Evolutionary conservation across 2,797 vertebrate species (phyloP).

Genomic region (Aphelocoma californica): DNA sequence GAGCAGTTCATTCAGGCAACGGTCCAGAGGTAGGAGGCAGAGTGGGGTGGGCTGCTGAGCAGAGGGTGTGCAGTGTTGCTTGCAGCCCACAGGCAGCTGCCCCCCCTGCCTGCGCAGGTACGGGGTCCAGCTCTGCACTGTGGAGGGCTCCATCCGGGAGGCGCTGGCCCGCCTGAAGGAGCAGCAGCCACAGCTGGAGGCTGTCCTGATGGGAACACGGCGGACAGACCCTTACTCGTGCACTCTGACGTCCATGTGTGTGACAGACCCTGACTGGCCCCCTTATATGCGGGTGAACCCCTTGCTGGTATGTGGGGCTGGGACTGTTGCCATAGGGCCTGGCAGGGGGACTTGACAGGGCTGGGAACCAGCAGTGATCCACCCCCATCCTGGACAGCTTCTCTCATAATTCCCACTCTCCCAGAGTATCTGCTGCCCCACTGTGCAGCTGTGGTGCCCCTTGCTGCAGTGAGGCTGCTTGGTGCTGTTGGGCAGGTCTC

Average conservation of each 20-base stretch:
- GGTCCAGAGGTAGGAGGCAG: conserved; percentile 77
- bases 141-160: conserved; percentile 87
- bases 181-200: conserved; percentile 82
- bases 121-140: conserved; percentile 80
- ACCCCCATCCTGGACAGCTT: not conserved
- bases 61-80: rapidly evolving
- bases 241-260: conserved; percentile 82
- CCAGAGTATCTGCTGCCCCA: not conserved
- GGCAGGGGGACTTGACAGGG: rapidly evolving
- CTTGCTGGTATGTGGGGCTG: conserved; percentile 79
- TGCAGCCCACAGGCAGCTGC: not conserved
- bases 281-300: conserved; percentile 92
- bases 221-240: conserved; percentile 90
- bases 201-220: conserved; percentile 93
- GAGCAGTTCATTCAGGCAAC: conserved; percentile 94
- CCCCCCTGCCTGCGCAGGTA: conserved; percentile 74
- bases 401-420: not conserved
- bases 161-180: conserved; percentile 82
- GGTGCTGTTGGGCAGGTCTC: not conserved
- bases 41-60: not conserved
- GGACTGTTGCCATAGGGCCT: not conserved
- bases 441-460: not conserved
- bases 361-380: not conserved
- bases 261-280: conserved; percentile 91
- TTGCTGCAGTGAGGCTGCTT: not conserved